Base-by-base conservation (phyloP, 2,113 vertebrate species). In the Saimiri boliviensis region DNA sequence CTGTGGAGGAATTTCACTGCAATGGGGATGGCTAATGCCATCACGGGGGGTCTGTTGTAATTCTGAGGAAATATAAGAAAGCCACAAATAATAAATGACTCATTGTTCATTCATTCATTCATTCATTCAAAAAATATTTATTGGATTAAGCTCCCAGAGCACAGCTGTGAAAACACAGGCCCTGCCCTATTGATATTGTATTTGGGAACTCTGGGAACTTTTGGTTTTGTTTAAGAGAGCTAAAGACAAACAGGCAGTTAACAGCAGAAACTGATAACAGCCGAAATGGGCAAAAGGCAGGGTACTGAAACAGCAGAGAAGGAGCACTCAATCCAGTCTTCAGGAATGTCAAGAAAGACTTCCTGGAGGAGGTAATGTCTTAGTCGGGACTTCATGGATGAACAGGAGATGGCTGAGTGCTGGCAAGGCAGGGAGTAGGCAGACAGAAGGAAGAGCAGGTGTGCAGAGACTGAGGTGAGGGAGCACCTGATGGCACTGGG, bases 21-120 rank as follows among this genome's bases (percentile, higher is more conserved):
- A 30, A 99, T 99, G 0, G 99, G 99, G n/a, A 99, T 99, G 0
- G 99, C 99, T 81, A 99, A 97, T 7, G 98, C 99, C 99, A 99
- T 99, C 76, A 99, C 98, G 0, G 99, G 98, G 2, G 99, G 99
- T 73, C 94, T 98, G 89, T 98, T 99, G 98, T 99, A 99, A 97
- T 99, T 99, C 99, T 99, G 99, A 2, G 42, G 80, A 97, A 94
- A 97, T 0, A 89, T 0, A 47, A 93, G 71, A 86, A 88, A 77
- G 4, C 32, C 85, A 30, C 47, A 42, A 37, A 93, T 87, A 95
- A 85, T 27, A 93, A 96, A 37, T 20, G 42, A 81, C 40, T 81
- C 17, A 45, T 54, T 66, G 63, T 60, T 89, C 54, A 91, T 56
- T 70, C 42, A 42, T 42, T 42, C 42, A 42, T 42, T 60, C 60